Evolutionary conservation across 2,888 invertebrate species (phyloP).

Genomic region (Ormyrus rosae): DNA sequence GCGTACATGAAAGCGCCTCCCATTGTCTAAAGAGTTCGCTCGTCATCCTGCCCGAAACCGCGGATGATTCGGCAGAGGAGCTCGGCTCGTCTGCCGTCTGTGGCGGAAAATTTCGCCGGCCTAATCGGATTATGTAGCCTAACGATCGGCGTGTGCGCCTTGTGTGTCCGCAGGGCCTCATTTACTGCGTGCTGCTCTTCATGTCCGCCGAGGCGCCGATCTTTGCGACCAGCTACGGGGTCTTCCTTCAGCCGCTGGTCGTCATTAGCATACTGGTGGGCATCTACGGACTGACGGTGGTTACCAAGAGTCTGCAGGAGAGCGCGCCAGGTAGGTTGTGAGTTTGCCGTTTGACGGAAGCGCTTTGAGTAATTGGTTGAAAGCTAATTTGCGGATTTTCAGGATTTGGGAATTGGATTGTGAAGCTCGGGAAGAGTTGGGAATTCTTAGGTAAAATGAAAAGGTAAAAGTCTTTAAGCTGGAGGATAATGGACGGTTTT

Average conservation of each 20-base stretch:
- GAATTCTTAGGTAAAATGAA: too few relatives aligned
- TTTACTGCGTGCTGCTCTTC: conserved; percentile 66
- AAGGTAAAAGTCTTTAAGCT: too few relatives aligned
- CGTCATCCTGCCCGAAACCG: background rate
- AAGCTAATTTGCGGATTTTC: too few relatives aligned
- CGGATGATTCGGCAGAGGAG: conserved; percentile 34
- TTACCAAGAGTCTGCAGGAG: conserved; percentile 78
- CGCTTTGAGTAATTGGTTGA: too few relatives aligned
- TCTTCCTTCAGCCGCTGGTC: conserved; percentile 82
- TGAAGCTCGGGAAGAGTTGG: too few relatives aligned
- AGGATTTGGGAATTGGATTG: too few relatives aligned
- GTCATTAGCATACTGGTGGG: conserved; percentile 82
- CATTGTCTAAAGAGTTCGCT: conserved; percentile 47
- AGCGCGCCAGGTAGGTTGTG: conserved; percentile 69
- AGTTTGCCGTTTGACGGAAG: too few relatives aligned
- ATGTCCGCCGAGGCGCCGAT: conserved; percentile 67
- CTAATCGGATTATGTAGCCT: conserved; percentile 50
- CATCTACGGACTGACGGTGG: conserved; percentile 84
- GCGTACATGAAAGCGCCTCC: background rate
- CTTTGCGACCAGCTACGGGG: conserved; percentile 64
- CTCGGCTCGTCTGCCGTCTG: background rate
- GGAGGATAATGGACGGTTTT: too few relatives aligned
- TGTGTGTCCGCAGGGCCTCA: conserved; percentile 63
- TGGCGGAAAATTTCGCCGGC: conserved; percentile 12
- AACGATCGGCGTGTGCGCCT: conserved; percentile 8